Conservation (phyloP, 2,888 invertebrate genomes). For the Megamerina dolium region DNA sequence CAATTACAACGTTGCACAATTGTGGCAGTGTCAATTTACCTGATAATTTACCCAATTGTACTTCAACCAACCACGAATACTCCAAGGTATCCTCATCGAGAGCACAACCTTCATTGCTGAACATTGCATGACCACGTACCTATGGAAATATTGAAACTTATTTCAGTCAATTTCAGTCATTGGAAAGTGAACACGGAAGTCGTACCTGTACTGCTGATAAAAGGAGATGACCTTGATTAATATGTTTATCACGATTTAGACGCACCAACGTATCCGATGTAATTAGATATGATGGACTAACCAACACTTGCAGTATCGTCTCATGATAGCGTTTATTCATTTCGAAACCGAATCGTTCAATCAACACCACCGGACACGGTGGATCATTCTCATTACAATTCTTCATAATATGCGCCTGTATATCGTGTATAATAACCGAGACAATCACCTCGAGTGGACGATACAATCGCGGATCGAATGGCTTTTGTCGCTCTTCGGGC, state of each 20-base stretch:
- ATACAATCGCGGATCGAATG: slow-evolving; percentile 82
- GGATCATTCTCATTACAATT: slow-evolving; percentile 87
- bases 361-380: slow-evolving; percentile 80
- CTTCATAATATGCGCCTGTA: slow-evolving; percentile 80
- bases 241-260: slow-evolving; percentile 62
- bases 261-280: slow-evolving; percentile 68
- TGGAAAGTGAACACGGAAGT: not conserved
- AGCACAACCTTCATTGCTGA: slow-evolving; percentile 84
- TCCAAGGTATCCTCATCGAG: slow-evolving; percentile 93
- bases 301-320: slow-evolving; percentile 81
- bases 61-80: slow-evolving; percentile 95
- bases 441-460: slow-evolving; percentile 87
- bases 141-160: slow-evolving; percentile 37
- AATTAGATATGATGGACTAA: slow-evolving; percentile 82
- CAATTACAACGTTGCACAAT: slow-evolving; percentile 79
- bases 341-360: slow-evolving; percentile 93
- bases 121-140: slow-evolving; percentile 92
- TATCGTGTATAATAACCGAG: slow-evolving; percentile 89
- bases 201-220: slow-evolving; percentile 74
- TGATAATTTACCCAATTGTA: slow-evolving; percentile 87
- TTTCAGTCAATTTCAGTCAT: not conserved
- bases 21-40: slow-evolving; percentile 87
- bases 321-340: slow-evolving; percentile 92
- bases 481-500: slow-evolving; percentile 58
- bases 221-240: slow-evolving; percentile 80